Percentiles rank a stretch among this genome's conserved stretches.
phyloP scores from a whole-genome alignment of 1,140 invertebrate genomes.

The Tetramorium simillimum region DNA sequence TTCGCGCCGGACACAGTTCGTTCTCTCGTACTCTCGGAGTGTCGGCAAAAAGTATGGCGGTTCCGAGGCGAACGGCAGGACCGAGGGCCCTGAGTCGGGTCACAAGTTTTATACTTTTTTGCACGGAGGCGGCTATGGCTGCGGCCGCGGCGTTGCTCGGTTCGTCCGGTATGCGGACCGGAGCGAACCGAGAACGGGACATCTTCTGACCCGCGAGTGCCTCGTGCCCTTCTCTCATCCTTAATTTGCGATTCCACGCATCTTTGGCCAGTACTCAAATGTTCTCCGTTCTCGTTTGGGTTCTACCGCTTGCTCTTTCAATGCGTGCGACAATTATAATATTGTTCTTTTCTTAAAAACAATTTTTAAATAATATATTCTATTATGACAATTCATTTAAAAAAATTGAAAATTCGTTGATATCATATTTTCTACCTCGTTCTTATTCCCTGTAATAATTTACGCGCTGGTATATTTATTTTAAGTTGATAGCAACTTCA shows the following conservation, averaged over 20 bases:
- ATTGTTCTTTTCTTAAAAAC: background rate
- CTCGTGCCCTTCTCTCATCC: slow-evolving; percentile 37
- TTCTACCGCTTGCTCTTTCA: background rate
- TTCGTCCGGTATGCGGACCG: slow-evolving; percentile 69
- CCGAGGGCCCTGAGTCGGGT: slow-evolving; percentile 74
- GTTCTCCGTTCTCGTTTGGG: background rate
- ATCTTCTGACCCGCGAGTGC: slow-evolving; percentile 73
- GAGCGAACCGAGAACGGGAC: slow-evolving; percentile 60
- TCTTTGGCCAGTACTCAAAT: slow-evolving; percentile 32
- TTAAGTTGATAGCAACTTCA: background rate
- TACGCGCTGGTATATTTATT: background rate
- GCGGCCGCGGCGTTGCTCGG: slow-evolving; percentile 64
- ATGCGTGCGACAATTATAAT: background rate
- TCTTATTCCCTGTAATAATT: background rate
- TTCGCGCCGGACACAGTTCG: slow-evolving; percentile 79
- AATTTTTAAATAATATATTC: background rate
- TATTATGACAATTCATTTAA: background rate
- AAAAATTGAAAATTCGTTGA: background rate
- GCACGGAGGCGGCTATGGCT: slow-evolving; percentile 56
- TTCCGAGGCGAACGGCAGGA: slow-evolving; percentile 77
- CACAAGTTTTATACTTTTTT: slow-evolving; percentile 80
- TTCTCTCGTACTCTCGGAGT: slow-evolving; percentile 75
- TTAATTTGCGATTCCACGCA: slow-evolving; percentile 71
- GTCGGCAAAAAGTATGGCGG: slow-evolving; percentile 82
- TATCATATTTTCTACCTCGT: background rate